phyloP scores from a whole-genome alignment of 2,888 invertebrate genomes.

The Nebria brevicollis region DNA sequence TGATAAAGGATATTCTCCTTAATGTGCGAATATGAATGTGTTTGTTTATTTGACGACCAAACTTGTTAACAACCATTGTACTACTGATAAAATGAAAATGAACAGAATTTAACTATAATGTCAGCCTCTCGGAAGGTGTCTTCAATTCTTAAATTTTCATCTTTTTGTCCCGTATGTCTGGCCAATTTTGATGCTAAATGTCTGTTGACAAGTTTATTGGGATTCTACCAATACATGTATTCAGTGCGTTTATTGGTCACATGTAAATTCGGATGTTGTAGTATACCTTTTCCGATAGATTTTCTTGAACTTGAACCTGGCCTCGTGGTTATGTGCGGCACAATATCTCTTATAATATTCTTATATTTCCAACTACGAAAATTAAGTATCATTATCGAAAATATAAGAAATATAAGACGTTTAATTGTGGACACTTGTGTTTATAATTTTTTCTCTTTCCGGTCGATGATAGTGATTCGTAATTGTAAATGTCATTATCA shows the following conservation, averaged over 20 bases:
- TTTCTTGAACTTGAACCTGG: not conserved
- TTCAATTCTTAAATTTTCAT: slow-evolving; percentile 3
- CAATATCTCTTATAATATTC: not conserved
- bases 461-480: too few species aligned
- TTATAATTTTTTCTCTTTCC: too few species aligned
- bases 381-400: too few species aligned
- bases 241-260: not conserved
- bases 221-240: not conserved
- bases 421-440: too few species aligned
- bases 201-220: slow-evolving; percentile 14
- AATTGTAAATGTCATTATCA: too few species aligned
- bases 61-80: too few species aligned
- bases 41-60: too few species aligned
- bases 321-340: not conserved
- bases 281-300: not conserved
- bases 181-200: not conserved
- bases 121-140: not conserved
- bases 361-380: not conserved
- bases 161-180: slow-evolving; percentile 10
- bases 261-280: not conserved
- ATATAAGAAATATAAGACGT: too few species aligned
- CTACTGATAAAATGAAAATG: too few species aligned
- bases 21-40: too few species aligned
- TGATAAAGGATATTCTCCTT: too few species aligned
- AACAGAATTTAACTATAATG: not conserved